Conservation (phyloP, 2,113 vertebrate genomes). For the Cyprinodon brontotheroides region DNA sequence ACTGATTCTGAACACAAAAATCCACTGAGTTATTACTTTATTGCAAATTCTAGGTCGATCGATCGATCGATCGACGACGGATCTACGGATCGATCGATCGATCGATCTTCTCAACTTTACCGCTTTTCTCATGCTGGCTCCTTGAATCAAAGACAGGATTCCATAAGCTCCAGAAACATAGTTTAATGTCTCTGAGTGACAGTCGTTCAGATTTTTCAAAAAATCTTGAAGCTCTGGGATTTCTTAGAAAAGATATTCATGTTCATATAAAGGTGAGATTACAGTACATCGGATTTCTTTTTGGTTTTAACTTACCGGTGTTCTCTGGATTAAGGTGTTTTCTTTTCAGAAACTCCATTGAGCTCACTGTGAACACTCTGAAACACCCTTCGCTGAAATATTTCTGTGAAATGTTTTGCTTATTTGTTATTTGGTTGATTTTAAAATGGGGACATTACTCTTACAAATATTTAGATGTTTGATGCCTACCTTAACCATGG, state of each 20-base stretch:
- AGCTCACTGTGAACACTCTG: constrained; percentile 57
- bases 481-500: constrained; percentile 19
- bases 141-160: constrained; percentile 58
- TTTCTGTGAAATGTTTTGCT: constrained; percentile 24
- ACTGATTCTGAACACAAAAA: background rate
- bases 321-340: background rate
- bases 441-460: background rate
- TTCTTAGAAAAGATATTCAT: constrained; percentile 19
- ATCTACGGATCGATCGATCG: too few species aligned
- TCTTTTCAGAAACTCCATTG: constrained; percentile 17
- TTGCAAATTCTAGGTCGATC: background rate
- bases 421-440: background rate
- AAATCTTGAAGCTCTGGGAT: constrained; percentile 21
- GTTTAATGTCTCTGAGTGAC: constrained; percentile 32
- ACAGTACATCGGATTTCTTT: too few species aligned
- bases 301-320: constrained; percentile 28
- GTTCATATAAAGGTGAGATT: background rate
- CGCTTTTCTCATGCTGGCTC: background rate
- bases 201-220: constrained; percentile 35
- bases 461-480: rapidly evolving
- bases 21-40: background rate
- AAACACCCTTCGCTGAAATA: constrained; percentile 38
- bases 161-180: constrained; percentile 45
- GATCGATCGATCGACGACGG: too few species aligned
- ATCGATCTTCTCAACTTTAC: background rate